These are phyloP conservation scores for Astropecten irregularis DNA, from an alignment of 53 echinoderm and acorn worm species.

Conservation along the genomic window DNA sequence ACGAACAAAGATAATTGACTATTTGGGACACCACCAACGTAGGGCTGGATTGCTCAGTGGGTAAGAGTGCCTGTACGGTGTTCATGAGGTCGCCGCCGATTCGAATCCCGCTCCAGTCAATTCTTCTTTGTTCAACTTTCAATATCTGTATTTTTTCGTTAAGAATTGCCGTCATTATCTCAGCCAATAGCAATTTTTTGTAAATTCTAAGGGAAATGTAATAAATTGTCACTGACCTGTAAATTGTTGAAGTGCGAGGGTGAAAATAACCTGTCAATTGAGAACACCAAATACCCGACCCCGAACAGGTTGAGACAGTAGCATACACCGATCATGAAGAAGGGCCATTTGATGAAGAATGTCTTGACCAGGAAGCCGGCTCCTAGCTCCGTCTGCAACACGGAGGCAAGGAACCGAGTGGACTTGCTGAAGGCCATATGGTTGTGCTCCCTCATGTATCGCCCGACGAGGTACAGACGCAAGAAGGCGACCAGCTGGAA, in stretches of 20 bases:
- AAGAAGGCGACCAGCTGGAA: constrained; percentile 52
- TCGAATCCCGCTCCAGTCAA: too few species aligned
- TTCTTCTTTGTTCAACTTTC: too few species aligned
- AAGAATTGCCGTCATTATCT: background rate
- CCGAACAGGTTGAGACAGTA: constrained; percentile 63
- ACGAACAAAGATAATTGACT: too few species aligned
- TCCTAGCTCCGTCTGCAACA: constrained; percentile 60
- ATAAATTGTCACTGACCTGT: constrained; percentile 8
- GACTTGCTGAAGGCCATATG: constrained; percentile 62
- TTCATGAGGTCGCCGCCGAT: too few species aligned
- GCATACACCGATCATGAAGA: constrained; percentile 48
- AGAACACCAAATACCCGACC: constrained; percentile 66
- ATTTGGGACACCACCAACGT: too few species aligned
- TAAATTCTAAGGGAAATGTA: background rate
- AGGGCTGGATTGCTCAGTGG: too few species aligned
- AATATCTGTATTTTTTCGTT: background rate
- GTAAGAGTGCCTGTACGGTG: too few species aligned
- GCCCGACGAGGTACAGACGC: constrained; percentile 60
- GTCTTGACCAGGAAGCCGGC: constrained; percentile 67
- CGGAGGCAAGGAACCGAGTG: constrained; percentile 69
- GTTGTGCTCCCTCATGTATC: constrained; percentile 67
- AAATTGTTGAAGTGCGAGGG: constrained; percentile 47
- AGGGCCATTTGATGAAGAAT: constrained; percentile 61
- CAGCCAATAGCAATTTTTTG: too few species aligned
- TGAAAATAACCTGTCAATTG: constrained; percentile 49